Base-by-base conservation (phyloP, 1,140 invertebrate genomes). In the Drosophila rhopaloa region DNA sequence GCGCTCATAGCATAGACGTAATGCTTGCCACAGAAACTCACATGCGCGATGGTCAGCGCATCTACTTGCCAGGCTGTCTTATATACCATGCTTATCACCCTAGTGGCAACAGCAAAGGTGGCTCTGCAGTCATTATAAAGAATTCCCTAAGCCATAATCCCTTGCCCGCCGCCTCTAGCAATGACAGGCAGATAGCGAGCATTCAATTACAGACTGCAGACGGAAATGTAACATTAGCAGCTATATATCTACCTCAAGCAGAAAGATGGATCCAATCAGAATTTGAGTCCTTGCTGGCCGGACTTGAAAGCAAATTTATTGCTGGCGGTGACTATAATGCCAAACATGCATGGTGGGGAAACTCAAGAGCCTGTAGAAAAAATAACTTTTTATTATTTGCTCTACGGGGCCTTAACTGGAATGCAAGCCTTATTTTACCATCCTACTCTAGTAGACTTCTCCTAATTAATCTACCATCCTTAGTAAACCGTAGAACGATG, bases 1-100 rank as follows among this genome's bases (percentile, higher is more conserved):
- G 37, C n/a, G 35, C 40, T 43, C 13, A 61, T 32, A 61, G 48
- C 13, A 55, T 60, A 43, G 46, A 70, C n/a, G 19, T 61, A n/a
- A 70, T 70, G 58, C 44, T 61, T 16, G 19, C 11, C 57, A 61
- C 66, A 16, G 44, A 61, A 61, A 61, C 57, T 19, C 57, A 50
- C 27, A 50, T 70, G 51, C n/a, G 40, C 1, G 50, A 32, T 16
- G 41, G 50, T 35, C 50, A 55, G 41, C 50, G 32, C 11, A 46
- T 46, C n/a, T 63, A 40, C 11, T 19, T 63, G 13, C 35, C 35
- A 9, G 35, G n/a, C n/a, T n/a, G n/a, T n/a, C n/a, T n/a, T 37
- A 37, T 37, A 0, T 37, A 37, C 37, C 37, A 37, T 37, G 37
- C 37, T 11, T 2, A 37, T 37, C 37, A 37, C 37, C 37, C 37